Evolutionary conservation across 1,140 invertebrate genomes (phyloP).

Genomic region (Papilio aristodemus): DNA sequence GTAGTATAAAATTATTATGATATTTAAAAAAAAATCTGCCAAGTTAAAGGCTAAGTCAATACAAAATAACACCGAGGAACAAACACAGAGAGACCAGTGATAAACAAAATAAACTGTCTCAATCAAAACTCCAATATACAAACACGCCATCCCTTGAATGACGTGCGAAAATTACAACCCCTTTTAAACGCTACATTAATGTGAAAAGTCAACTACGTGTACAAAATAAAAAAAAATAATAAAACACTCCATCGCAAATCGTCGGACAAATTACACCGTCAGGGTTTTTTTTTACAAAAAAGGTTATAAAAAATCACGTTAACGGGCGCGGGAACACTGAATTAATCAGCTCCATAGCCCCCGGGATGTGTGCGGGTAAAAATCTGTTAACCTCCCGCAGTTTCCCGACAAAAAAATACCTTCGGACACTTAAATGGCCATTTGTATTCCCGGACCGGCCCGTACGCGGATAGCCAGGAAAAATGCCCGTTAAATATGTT

Average conservation of each 20-base stretch:
- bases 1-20: too few relatives aligned
- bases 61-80: too few relatives aligned
- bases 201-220: constrained; percentile 29
- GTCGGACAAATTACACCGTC: constrained; percentile 41
- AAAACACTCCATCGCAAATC: constrained; percentile 33
- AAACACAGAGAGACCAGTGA: neutral
- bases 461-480: constrained; percentile 38
- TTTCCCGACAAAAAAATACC: constrained; percentile 41
- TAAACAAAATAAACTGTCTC: constrained; percentile 10
- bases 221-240: constrained; percentile 26
- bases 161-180: constrained; percentile 27
- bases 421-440: constrained; percentile 42
- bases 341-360: constrained; percentile 45
- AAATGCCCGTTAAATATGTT: constrained; percentile 31
- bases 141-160: constrained; percentile 17
- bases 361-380: constrained; percentile 38
- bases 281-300: constrained; percentile 38
- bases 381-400: constrained; percentile 45
- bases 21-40: too few relatives aligned
- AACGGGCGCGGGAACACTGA: constrained; percentile 36
- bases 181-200: constrained; percentile 20
- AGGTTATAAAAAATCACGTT: constrained; percentile 38
- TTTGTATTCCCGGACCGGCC: constrained; percentile 40
- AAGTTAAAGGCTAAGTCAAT: neutral
- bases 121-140: constrained; percentile 30